Conservation (phyloP, 2,888 invertebrate species). For the Megaustenia siamemsis region DNA sequence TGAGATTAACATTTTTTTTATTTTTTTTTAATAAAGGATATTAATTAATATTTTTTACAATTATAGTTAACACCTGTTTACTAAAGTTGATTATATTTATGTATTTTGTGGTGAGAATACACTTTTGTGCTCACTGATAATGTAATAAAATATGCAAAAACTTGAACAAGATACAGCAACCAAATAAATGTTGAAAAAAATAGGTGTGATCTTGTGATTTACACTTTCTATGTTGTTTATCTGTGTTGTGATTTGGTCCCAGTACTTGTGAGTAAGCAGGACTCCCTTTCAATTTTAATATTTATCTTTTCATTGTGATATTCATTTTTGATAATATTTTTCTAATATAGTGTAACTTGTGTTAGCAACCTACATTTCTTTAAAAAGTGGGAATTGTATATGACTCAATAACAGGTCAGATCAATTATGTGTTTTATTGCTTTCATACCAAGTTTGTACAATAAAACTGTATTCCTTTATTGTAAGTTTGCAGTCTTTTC, state of each 20-base stretch:
- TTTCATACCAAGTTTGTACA: no score
- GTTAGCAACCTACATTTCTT: neutral
- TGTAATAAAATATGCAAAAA: conserved; percentile 47
- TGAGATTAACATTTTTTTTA: conserved; percentile 35
- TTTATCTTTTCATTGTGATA: neutral
- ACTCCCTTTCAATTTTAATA: conserved; percentile 24
- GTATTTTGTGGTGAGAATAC: conserved; percentile 52
- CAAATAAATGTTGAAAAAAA: conserved; percentile 4
- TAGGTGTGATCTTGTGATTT: conserved; percentile 18
- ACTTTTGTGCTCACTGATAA: conserved; percentile 53
- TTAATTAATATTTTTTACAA: conserved; percentile 43
- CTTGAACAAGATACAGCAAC: conserved; percentile 47
- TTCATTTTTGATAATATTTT: neutral
- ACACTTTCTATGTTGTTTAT: conserved; percentile 23
- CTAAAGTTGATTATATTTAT: conserved; percentile 50
- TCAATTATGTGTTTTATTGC: no score
- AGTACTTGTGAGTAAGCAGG: conserved; percentile 11
- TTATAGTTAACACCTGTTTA: conserved; percentile 42
- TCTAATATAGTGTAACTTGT: neutral
- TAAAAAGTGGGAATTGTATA: neutral
- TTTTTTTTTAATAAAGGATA: conserved; percentile 46
- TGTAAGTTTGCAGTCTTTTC: no score
- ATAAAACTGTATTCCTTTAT: no score
- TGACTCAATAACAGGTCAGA: no score
- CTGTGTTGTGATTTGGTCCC: neutral